Base-by-base conservation (phyloP, 1,140 invertebrate genomes). In the Lucilia sericata region DNA sequence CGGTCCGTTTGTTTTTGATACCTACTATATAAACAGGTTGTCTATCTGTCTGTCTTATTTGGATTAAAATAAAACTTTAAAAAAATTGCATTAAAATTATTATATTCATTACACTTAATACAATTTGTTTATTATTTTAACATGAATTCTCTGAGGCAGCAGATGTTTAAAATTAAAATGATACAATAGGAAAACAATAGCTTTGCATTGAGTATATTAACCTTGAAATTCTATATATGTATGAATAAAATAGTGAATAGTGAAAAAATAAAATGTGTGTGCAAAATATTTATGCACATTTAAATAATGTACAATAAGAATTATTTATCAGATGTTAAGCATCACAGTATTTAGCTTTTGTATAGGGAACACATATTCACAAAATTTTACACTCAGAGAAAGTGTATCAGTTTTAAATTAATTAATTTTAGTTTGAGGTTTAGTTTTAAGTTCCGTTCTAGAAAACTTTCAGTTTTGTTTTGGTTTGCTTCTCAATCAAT, bases 121-220 rank as follows among this genome's bases (percentile, higher is more conserved):
- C 42, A 7, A 70, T 70, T 70, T 70, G 65, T 70, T 70, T 21
- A 70, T 21, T n/a, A 60, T 7, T 60, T 60, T 60, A 60, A 60
- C 14, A 60, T 60, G 55, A 70, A 70, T 30, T 30, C 25, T 30
- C 25, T 70, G n/a, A 70, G 21, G 21, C 7, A 21, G 65, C 65
- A 70, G n/a, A 70, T 70, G 65, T 70, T 70, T 19, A 21, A 21
- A 70, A 70, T 70, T 70, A 5, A 30, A 70, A 70, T 70, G 65
- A 70, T 60, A n/a, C 2, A 70, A 70, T 70, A 70, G 19, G 65
- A 70, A 70, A n/a, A 78, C 75, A 78, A 78, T 78, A 78, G 75
- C 5, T 78, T 78, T 78, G 5, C 75, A 78, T 78, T 78, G 34
- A 78, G 36, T 78, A 47, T 42, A 78, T 78, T 47, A 78, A 78